A percentile compares a stretch with the other conserved stretches of the same genome.
phyloP scores from a whole-genome alignment of 2,888 invertebrate genomes.

The Drosophila nr. medialis region DNA sequence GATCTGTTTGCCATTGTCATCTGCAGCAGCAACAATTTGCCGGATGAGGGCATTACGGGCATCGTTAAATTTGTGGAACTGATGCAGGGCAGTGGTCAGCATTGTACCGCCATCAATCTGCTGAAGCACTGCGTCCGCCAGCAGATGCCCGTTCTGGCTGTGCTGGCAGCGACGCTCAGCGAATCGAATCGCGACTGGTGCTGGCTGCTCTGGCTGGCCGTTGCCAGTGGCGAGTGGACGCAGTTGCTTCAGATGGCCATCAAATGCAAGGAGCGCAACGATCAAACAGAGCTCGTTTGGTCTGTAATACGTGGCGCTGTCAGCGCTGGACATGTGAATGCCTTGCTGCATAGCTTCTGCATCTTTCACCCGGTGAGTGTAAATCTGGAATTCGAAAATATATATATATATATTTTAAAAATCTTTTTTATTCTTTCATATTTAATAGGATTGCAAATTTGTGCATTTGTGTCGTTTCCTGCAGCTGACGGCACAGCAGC shows the following conservation, averaged over 20 bases:
- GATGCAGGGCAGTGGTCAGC: conserved; percentile 63
- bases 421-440: not conserved
- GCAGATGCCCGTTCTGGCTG: conserved; percentile 79
- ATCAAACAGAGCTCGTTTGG: conserved; percentile 68
- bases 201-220: conserved; percentile 83
- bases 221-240: conserved; percentile 80
- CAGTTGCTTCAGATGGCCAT: conserved; percentile 48
- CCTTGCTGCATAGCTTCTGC: conserved; percentile 88
- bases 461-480: conserved; percentile 87
- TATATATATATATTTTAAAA: not conserved
- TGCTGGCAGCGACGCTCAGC: conserved; percentile 80
- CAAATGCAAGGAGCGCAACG: conserved; percentile 50
- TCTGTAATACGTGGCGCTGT: conserved; percentile 83
- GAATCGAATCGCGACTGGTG: conserved; percentile 78
- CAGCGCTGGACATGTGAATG: conserved; percentile 86
- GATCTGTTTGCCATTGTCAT: conserved; percentile 84
- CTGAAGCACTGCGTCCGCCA: conserved; percentile 75
- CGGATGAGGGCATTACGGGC: conserved; percentile 58
- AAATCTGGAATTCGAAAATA: not conserved
- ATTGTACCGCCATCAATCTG: conserved; percentile 78
- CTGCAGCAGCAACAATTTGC: conserved; percentile 74
- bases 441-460: conserved; percentile 88
- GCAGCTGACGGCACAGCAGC: conserved; percentile 85
- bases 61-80: conserved; percentile 72
- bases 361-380: conserved; percentile 89